Percentiles rank a stretch among this genome's conserved stretches.
phyloP scores from a whole-genome alignment of 1,140 invertebrate genomes.

The Thaumatotibia leucotreta region DNA sequence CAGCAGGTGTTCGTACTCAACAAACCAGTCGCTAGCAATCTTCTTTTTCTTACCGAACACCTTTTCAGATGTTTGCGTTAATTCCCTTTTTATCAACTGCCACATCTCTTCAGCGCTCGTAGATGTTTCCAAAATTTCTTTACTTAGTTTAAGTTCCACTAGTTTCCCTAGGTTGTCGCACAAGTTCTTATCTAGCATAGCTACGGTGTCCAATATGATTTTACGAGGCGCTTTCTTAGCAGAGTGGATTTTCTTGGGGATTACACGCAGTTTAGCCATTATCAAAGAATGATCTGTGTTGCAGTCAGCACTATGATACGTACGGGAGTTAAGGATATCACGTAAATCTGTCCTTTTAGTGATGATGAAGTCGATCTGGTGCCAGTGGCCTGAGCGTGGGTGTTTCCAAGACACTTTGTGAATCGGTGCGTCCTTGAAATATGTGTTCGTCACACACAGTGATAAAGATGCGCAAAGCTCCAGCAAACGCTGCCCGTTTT shows the following conservation, averaged over 20 bases:
- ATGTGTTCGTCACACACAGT: constrained; percentile 20
- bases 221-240: background rate
- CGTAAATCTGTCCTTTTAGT: constrained; percentile 15
- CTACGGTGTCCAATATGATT: background rate
- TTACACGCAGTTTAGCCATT: background rate
- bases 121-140: background rate
- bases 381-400: constrained; percentile 24
- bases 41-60: background rate
- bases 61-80: background rate
- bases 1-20: background rate
- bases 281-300: constrained; percentile 22
- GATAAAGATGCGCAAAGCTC: constrained; percentile 17
- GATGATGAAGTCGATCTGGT: constrained; percentile 18
- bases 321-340: constrained; percentile 14
- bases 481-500: constrained; percentile 19
- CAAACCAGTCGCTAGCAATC: background rate
- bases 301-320: constrained; percentile 24
- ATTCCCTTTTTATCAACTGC: background rate
- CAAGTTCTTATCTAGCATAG: background rate
- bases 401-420: constrained; percentile 28
- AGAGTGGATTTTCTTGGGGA: background rate
- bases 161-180: background rate
- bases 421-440: constrained; percentile 15
- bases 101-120: background rate
- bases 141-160: background rate